A percentile compares a stretch with the other conserved stretches of the same genome.
phyloP scores from a whole-genome alignment of 2,888 invertebrate species.

The Agriopis leucophaearia region DNA sequence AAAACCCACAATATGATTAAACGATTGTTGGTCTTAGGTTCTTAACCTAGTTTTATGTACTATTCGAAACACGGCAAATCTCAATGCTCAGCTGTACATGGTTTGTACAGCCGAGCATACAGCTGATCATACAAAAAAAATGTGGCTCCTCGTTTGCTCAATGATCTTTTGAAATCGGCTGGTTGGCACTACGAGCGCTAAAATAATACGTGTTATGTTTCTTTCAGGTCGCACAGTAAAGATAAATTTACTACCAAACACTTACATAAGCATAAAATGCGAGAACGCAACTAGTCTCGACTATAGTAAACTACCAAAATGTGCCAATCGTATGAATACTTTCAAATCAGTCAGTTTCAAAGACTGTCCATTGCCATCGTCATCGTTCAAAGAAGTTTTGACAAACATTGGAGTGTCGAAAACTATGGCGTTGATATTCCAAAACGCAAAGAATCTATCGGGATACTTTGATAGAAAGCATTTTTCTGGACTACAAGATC shows the following conservation, averaged over 20 bases:
- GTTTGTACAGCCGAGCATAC: too few species aligned
- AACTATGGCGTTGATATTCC: conserved; percentile 85
- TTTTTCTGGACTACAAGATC: conserved; percentile 84
- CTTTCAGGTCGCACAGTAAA: conserved; percentile 76
- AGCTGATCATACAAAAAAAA: not conserved
- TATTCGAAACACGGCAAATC: not conserved
- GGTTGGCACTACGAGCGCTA: too few species aligned
- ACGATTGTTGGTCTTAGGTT: too few species aligned
- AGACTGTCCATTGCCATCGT: conserved; percentile 84
- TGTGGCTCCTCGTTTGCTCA: too few species aligned
- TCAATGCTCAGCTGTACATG: not conserved
- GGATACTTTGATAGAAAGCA: conserved; percentile 86
- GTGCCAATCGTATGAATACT: conserved; percentile 71
- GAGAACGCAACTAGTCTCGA: conserved; percentile 74
- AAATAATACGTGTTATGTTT: conserved; percentile 42
- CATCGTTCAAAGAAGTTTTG: conserved; percentile 81
- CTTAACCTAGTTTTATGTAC: too few species aligned
- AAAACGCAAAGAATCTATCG: conserved; percentile 82
- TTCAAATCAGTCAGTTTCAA: conserved; percentile 82
- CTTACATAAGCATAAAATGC: conserved; percentile 78
- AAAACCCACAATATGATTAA: too few species aligned
- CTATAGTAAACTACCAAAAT: conserved; percentile 79
- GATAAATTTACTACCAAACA: conserved; percentile 76
- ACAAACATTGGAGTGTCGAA: conserved; percentile 78
- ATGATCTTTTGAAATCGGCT: too few species aligned